Percentiles rank a stretch among this genome's conserved stretches.
Evolutionary conservation across 2,888 invertebrate genomes (phyloP).

Genomic region (Amaurobius ferox): DNA sequence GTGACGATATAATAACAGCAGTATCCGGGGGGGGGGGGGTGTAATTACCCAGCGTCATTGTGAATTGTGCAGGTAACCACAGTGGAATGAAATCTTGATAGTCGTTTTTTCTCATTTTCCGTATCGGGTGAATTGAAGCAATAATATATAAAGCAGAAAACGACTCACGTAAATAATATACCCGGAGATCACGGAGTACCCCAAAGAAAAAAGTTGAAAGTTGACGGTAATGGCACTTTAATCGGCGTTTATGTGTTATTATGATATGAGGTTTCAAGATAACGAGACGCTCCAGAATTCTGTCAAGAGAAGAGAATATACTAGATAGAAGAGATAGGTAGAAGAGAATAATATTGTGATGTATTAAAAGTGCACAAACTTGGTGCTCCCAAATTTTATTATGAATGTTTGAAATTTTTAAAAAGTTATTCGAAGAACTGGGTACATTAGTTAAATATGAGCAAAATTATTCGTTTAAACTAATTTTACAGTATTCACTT

Average conservation of each 20-base stretch:
- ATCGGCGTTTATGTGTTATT: not conserved
- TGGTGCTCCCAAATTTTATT: no score
- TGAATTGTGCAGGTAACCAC: not conserved
- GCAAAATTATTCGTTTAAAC: no score
- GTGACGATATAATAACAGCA: no score
- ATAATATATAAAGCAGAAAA: not conserved
- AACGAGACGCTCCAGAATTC: not conserved
- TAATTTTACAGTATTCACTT: no score
- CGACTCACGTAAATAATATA: not conserved
- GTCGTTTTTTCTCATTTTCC: not conserved
- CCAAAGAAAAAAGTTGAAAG: not conserved
- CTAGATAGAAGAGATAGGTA: no score
- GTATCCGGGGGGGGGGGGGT: no score
- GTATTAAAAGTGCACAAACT: no score
- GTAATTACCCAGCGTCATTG: not conserved
- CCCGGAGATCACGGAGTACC: not conserved
- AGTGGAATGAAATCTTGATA: not conserved
- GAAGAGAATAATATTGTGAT: no score
- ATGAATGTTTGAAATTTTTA: no score
- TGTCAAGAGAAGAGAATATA: no score
- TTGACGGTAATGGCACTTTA: not conserved
- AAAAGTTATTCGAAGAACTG: no score
- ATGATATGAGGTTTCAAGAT: not conserved
- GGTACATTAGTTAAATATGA: no score
- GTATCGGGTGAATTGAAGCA: not conserved